phyloP scores from a whole-genome alignment of 2,888 invertebrate species.

The Drosophila imparisetae region DNA sequence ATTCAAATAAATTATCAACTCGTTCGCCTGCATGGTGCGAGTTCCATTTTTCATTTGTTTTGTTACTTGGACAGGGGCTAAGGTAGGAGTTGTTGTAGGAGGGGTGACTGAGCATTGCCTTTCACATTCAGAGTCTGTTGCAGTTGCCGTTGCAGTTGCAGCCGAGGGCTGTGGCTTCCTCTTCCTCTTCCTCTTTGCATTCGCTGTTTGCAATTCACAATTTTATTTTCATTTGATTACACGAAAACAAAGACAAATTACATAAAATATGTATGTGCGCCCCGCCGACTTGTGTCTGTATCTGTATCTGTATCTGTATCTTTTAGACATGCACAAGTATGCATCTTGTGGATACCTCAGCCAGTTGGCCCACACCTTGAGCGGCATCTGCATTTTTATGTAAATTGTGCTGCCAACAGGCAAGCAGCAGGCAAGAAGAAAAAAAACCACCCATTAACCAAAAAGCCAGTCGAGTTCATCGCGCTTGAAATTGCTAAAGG shows the following conservation, averaged over 20 bases:
- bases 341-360: constrained; percentile 48
- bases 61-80: constrained; percentile 50
- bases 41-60: constrained; percentile 74
- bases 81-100: constrained; percentile 16
- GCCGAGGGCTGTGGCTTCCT: constrained; percentile 42
- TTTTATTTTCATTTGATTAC: constrained; percentile 81
- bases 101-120: constrained; percentile 57
- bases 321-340: constrained; percentile 18
- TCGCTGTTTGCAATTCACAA: constrained; percentile 66
- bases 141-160: constrained; percentile 19
- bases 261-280: constrained; percentile 77
- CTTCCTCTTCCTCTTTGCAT: constrained; percentile 37
- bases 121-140: constrained; percentile 40
- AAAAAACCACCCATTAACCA: constrained; percentile 62
- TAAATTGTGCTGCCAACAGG: constrained; percentile 65
- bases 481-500: constrained; percentile 80
- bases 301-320: constrained; percentile 15
- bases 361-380: constrained; percentile 73
- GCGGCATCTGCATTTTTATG: constrained; percentile 70
- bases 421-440: constrained; percentile 13
- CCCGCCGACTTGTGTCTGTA: constrained; percentile 28
- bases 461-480: constrained; percentile 66
- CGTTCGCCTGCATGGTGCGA: constrained; percentile 68
- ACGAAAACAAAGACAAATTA: constrained; percentile 82
- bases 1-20: constrained; percentile 82